These are phyloP conservation scores for Zeus faber DNA, from an alignment of 2,113 vertebrate genomes.

Conservation along the genomic window DNA sequence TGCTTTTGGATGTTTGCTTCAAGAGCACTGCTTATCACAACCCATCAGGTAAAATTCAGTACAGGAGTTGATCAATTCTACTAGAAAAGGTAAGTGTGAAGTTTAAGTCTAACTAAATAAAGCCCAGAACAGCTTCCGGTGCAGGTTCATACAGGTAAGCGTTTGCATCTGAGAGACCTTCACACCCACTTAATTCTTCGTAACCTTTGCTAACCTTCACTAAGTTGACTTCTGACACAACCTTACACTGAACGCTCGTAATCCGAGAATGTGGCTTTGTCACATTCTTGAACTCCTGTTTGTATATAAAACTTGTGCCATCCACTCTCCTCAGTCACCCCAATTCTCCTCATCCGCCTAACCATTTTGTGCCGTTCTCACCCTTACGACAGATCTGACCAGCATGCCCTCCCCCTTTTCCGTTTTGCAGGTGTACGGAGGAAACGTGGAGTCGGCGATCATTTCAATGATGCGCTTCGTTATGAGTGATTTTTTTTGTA, in stretches of 20 bases:
- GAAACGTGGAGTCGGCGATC: background rate
- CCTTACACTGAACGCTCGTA: constrained; percentile 35
- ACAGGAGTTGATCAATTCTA: constrained; percentile 27
- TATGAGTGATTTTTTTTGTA: constrained; percentile 34
- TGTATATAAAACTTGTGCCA: constrained; percentile 36
- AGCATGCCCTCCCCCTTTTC: constrained; percentile 19
- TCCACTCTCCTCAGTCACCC: constrained; percentile 64
- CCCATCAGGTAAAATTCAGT: constrained; percentile 74
- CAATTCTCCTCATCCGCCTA: constrained; percentile 48
- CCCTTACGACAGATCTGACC: constrained; percentile 33
- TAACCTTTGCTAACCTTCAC: constrained; percentile 56
- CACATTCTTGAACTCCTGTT: constrained; percentile 48
- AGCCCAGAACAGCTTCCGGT: background rate
- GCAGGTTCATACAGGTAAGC: constrained; percentile 53
- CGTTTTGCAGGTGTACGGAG: constrained; percentile 38
- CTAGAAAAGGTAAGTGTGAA: constrained; percentile 68
- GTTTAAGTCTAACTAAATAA: constrained; percentile 36
- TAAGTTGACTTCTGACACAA: constrained; percentile 53
- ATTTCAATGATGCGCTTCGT: constrained; percentile 10
- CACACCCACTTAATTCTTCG: constrained; percentile 51
- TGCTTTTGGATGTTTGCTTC: constrained; percentile 67
- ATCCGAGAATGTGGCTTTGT: constrained; percentile 61
- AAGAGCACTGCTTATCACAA: constrained; percentile 71
- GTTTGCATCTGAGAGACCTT: constrained; percentile 54
- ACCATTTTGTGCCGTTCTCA: constrained; percentile 34